These are phyloP conservation scores for Contarinia nasturtii DNA, from an alignment of 1,140 invertebrate species.

Conservation along the genomic window DNA sequence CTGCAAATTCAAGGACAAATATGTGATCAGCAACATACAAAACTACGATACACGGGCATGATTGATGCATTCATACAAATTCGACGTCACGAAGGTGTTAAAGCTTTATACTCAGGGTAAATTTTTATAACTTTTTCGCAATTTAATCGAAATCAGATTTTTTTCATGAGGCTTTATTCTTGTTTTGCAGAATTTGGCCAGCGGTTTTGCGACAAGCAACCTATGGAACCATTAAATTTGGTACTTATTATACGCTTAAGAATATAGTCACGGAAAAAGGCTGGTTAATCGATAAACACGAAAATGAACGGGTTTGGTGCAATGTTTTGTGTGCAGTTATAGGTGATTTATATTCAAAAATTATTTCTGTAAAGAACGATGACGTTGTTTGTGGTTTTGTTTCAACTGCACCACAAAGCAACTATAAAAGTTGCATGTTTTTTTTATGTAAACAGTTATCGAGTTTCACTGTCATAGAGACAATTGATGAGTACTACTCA, in stretches of 20 bases:
- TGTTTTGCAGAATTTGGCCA: conserved; percentile 31
- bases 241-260: conserved; percentile 85
- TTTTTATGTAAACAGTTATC: no score
- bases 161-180: conserved; percentile 2
- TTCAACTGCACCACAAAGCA: no score
- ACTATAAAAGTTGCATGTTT: no score
- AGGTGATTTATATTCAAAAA: no score
- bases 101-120: conserved; percentile 70
- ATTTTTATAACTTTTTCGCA: conserved; percentile 5
- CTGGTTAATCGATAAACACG: conserved; percentile 31
- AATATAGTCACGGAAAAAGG: conserved; percentile 35
- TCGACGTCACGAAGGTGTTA: conserved; percentile 58
- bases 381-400: no score
- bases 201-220: conserved; percentile 81
- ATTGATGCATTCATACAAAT: conserved; percentile 72
- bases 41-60: conserved; percentile 77
- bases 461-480: no score
- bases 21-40: conserved; percentile 52
- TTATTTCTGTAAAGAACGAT: no score
- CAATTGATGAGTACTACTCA: no score
- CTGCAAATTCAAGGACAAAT: conserved; percentile 89
- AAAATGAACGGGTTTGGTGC: conserved; percentile 48
- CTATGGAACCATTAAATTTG: conserved; percentile 94
- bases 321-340: conserved; percentile 70
- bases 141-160: neutral